Base-by-base conservation (phyloP, 2,888 invertebrate genomes). In the Diarsia rubi region DNA sequence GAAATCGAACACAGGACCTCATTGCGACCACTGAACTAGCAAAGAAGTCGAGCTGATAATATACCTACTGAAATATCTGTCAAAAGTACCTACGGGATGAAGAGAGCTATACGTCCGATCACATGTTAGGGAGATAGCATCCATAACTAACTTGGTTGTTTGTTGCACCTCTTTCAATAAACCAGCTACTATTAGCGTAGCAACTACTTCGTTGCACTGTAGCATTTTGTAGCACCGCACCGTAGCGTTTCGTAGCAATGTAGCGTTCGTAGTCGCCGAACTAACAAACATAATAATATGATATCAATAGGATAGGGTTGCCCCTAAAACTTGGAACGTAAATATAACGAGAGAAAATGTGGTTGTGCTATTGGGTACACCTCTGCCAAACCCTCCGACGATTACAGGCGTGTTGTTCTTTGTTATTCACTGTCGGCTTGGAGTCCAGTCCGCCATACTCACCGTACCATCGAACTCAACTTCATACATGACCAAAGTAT, bases 191-290 rank as follows among this genome's bases (percentile, higher is more conserved):
- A 37, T 37, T 37, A 37, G 37, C 80, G 85, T 86, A 86, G 87
- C 78, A 72, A 44, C 65, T 82, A 71, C 45, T 83, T 81, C 27
- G 81, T 83, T 81, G 81, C 83, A 24, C 19, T 57, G 71, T 78
- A 85, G 85, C 78, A 37, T 75, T 75, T 67, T 62, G 84, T 81
- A 83, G 78, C 78, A 57, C 1, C 31, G 73, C 78, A 57, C 1
- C 31, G 73, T 37, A 37, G 37, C 37, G 37, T 37, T 31, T 31
- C 31, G 31, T 31, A 31, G 31, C 31, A 31, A 31, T 31, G 31
- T 79, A 80, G 65, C 69, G 37, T 65, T 73, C 49, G 78, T 74
- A 75, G 68, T 71, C 60, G 70, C 60, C 47, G 44, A 77, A 85
- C 82, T 78, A 73, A 83, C 62, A 79, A 84, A 59, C 78, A 70